phyloP scores from a whole-genome alignment of 1,140 invertebrate genomes.

The Andrena cerasifolii region DNA sequence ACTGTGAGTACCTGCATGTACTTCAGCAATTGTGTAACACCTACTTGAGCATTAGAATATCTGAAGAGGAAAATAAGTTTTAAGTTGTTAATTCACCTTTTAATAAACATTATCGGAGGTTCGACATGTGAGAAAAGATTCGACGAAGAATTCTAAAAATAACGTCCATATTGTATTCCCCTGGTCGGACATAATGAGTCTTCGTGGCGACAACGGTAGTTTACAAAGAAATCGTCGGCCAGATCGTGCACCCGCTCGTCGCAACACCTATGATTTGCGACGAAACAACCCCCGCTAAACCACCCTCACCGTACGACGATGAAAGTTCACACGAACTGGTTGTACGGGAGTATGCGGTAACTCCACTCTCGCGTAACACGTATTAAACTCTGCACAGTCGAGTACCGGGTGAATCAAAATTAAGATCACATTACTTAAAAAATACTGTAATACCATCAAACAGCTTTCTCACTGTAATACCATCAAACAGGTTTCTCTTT shows the following conservation, averaged over 20 bases:
- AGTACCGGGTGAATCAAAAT: conserved; percentile 15
- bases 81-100: background rate
- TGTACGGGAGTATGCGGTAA: conserved; percentile 17
- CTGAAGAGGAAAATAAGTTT: too few relatives aligned
- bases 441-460: background rate
- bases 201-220: conserved; percentile 64
- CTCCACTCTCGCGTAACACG: conserved; percentile 14
- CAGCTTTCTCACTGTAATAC: too few relatives aligned
- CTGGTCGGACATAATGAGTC: conserved; percentile 57
- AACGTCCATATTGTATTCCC: conserved; percentile 47
- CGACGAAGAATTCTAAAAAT: conserved; percentile 58
- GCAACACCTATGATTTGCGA: conserved; percentile 69
- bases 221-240: conserved; percentile 68
- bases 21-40: too few relatives aligned
- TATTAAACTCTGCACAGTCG: background rate
- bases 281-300: conserved; percentile 51
- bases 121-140: conserved; percentile 5
- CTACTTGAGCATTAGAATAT: too few relatives aligned
- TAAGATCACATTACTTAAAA: background rate
- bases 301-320: conserved; percentile 23
- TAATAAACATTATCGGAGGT: background rate
- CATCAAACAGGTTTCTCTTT: too few relatives aligned
- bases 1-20: too few relatives aligned
- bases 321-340: conserved; percentile 45
- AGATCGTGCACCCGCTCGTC: conserved; percentile 62